Evolutionary conservation across 2,888 invertebrate genomes (phyloP).

Genomic region (Molorchus minor): DNA sequence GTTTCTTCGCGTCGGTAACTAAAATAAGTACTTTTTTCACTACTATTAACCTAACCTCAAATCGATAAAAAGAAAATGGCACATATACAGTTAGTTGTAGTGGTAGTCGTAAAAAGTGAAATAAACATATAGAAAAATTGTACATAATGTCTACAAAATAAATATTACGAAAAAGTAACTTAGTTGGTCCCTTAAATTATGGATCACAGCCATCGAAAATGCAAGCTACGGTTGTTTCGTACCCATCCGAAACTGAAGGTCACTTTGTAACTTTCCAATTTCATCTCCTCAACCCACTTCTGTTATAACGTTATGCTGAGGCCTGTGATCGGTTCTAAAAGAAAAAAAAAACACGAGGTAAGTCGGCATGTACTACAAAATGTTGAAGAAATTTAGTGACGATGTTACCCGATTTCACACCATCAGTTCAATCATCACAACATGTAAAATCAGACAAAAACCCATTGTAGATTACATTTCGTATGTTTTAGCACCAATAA

Average conservation of each 20-base stretch:
- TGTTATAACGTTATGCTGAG: conserved; percentile 69
- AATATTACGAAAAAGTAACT: conserved; percentile 25
- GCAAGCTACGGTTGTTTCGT: conserved; percentile 50
- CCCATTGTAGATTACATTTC: too few species aligned
- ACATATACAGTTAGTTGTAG: conserved; percentile 33
- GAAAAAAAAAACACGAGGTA: conserved; percentile 25
- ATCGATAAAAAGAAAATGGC: conserved; percentile 34
- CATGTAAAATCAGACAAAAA: too few species aligned
- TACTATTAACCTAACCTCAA: not conserved
- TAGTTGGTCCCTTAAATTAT: conserved; percentile 60
- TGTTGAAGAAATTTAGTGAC: too few species aligned
- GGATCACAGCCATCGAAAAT: conserved; percentile 62
- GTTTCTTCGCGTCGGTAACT: too few species aligned
- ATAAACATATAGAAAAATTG: conserved; percentile 30
- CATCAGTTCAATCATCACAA: too few species aligned
- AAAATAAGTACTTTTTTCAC: conserved; percentile 5
- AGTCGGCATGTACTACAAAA: too few species aligned
- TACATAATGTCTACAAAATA: conserved; percentile 14
- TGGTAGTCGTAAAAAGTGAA: conserved; percentile 30
- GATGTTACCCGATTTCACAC: too few species aligned
- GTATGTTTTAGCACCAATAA: too few species aligned
- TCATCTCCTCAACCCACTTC: conserved; percentile 60
- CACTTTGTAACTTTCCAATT: conserved; percentile 39
- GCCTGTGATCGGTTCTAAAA: conserved; percentile 68
- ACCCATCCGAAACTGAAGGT: conserved; percentile 34